Percentiles rank a stretch among this genome's conserved stretches.
These are phyloP conservation scores for Tachycineta bicolor DNA, from an alignment of 2,113 vertebrate genomes.

Conservation along the genomic window DNA sequence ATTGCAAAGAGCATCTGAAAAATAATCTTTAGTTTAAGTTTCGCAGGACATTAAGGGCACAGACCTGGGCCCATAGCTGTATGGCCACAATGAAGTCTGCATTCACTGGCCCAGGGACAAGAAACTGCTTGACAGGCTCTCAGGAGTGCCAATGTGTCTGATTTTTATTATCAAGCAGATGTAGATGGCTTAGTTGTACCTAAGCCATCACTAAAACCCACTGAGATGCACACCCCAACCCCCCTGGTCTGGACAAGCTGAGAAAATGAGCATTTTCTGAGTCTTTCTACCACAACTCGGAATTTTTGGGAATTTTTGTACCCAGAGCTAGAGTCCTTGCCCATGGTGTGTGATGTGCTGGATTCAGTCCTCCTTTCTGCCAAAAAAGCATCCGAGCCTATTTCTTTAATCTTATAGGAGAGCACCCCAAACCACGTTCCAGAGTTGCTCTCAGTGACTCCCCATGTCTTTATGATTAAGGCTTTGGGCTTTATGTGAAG, in stretches of 20 bases:
- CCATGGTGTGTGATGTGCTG: fast-evolving
- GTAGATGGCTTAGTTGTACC: not conserved
- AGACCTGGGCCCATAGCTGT: not conserved
- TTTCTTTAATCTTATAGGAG: not conserved
- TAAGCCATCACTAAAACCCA: not conserved
- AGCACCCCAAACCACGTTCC: not conserved
- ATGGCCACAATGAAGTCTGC: not conserved
- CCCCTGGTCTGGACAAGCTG: not conserved
- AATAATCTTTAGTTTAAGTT: not conserved
- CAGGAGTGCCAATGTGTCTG: not conserved
- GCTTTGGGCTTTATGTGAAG: not conserved
- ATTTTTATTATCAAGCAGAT: not conserved
- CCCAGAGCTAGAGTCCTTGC: not conserved
- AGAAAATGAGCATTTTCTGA: not conserved
- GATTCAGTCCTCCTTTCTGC: not conserved
- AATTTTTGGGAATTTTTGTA: not conserved
- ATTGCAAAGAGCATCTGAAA: not conserved
- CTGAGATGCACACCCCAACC: not conserved
- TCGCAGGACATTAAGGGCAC: not conserved
- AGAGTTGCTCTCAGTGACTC: not conserved
- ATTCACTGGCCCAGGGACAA: not conserved
- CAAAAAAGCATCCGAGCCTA: not conserved
- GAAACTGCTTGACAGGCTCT: not conserved
- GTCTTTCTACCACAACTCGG: not conserved
- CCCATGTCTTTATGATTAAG: not conserved